Evolutionary conservation across 2,113 vertebrate species (phyloP).

Genomic region (Campylomormyrus numenius): DNA sequence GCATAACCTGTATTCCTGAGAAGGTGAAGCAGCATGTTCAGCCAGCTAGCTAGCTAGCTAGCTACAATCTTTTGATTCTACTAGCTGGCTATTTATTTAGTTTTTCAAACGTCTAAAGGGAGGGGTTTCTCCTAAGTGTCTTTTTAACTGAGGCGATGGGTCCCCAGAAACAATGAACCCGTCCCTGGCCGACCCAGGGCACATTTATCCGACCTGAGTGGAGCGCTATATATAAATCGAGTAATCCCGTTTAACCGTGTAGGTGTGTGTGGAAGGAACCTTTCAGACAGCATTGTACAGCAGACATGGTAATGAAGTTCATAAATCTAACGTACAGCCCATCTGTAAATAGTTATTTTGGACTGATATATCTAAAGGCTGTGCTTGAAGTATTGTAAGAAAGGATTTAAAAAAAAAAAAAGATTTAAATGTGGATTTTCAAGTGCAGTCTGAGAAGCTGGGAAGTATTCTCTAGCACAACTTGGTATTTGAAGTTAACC

Average conservation of each 20-base stretch:
- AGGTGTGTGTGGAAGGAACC: neutral
- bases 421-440: neutral
- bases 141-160: neutral
- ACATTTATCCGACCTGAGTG: neutral
- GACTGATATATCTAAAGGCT: conserved; percentile 53
- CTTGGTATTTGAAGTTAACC: neutral
- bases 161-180: neutral
- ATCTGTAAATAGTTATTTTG: conserved; percentile 58
- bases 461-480: conserved; percentile 2
- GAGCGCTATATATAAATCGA: neutral
- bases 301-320: neutral
- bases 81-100: neutral
- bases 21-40: neutral
- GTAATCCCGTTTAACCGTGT: neutral
- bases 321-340: conserved; percentile 24
- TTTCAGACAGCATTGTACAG: neutral
- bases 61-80: neutral
- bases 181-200: neutral
- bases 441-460: neutral
- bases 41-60: neutral
- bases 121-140: neutral
- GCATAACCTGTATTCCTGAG: neutral
- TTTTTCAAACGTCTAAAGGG: neutral
- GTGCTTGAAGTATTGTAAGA: conserved; percentile 26
- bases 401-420: neutral